These are phyloP conservation scores for Takifugu rubripes DNA, from an alignment of 2,797 vertebrate species.

Conservation along the genomic window DNA sequence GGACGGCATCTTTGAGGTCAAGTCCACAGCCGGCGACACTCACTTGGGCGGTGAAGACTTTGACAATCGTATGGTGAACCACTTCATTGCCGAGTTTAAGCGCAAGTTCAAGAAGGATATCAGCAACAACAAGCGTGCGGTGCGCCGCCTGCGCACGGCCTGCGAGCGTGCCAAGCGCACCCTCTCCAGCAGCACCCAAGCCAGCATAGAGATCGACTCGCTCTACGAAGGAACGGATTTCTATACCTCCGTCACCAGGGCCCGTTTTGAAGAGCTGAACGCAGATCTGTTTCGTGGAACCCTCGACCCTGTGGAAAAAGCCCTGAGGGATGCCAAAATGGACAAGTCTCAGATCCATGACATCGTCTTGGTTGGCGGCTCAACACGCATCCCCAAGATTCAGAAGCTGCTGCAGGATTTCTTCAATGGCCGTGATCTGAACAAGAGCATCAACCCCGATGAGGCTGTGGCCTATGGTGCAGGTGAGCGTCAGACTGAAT, in stretches of 20 bases:
- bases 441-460: constrained; percentile 84
- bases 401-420: constrained; percentile 83
- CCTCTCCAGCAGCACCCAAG: constrained; percentile 82
- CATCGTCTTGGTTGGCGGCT: constrained; percentile 81
- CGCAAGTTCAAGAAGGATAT: constrained; percentile 84
- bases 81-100: constrained; percentile 82
- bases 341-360: constrained; percentile 81
- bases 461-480: constrained; percentile 82
- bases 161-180: constrained; percentile 83
- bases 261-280: constrained; percentile 83
- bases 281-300: constrained; percentile 82
- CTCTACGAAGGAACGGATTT: constrained; percentile 81
- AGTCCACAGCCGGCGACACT: constrained; percentile 80
- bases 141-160: constrained; percentile 81
- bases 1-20: constrained; percentile 84
- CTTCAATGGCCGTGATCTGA: constrained; percentile 81
- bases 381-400: constrained; percentile 83
- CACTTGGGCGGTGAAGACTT: constrained; percentile 83
- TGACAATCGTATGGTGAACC: constrained; percentile 83
- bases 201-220: constrained; percentile 82
- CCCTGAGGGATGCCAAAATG: constrained; percentile 80
- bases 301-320: constrained; percentile 80
- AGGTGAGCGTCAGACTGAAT: constrained; percentile 46
- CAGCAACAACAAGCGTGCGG: constrained; percentile 77
- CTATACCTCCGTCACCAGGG: constrained; percentile 83